Conservation (phyloP, 2,888 invertebrate genomes). For the Saturnia pavonia region DNA sequence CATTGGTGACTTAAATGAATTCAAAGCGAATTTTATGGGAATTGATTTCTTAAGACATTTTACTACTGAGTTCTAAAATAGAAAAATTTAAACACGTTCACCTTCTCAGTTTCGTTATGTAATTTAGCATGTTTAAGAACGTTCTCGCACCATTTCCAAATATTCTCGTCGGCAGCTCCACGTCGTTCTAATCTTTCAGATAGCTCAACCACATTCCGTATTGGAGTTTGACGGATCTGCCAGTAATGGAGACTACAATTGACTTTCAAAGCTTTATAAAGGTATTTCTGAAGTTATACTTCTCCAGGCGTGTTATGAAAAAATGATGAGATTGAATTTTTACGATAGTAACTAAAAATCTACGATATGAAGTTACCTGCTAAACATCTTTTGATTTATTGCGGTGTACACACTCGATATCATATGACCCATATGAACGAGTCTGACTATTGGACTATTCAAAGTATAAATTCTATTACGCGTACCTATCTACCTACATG, state of each 20-base stretch:
- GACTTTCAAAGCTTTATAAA: background rate
- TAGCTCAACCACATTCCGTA: slow-evolving; percentile 58
- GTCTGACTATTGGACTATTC: too few relatives aligned
- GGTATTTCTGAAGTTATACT: too few relatives aligned
- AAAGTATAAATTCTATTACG: too few relatives aligned
- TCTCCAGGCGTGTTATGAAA: too few relatives aligned
- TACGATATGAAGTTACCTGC: too few relatives aligned
- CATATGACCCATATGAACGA: too few relatives aligned
- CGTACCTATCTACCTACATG: too few relatives aligned
- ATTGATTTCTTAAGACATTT: background rate
- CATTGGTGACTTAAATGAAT: background rate
- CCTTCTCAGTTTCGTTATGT: slow-evolving; percentile 25
- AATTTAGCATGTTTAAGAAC: slow-evolving; percentile 41
- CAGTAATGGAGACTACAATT: background rate
- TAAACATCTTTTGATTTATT: too few relatives aligned
- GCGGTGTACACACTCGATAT: too few relatives aligned
- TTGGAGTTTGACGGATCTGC: slow-evolving; percentile 45
- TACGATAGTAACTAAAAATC: too few relatives aligned
- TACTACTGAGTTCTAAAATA: background rate
- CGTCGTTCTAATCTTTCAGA: slow-evolving; percentile 54
- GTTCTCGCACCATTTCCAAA: slow-evolving; percentile 64
- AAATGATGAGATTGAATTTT: too few relatives aligned
- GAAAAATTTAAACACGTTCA: slow-evolving; percentile 19
- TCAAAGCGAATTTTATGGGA: background rate
- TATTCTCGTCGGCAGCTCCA: slow-evolving; percentile 64